Evolutionary conservation across 1,140 invertebrate species (phyloP).

Genomic region (Pseudomyrmex dendroicus): DNA sequence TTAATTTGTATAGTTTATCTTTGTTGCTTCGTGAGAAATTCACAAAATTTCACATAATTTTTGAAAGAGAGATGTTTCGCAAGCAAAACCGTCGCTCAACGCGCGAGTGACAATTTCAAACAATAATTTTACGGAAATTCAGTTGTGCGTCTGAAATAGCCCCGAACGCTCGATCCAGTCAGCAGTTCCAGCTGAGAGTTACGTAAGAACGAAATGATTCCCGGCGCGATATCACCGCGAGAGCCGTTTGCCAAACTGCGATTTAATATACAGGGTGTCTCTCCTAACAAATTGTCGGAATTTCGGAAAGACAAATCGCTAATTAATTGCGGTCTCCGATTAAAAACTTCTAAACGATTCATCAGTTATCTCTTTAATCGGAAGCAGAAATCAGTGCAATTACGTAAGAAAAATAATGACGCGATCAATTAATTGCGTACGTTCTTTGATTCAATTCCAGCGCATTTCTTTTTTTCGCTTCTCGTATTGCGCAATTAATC

Average conservation of each 20-base stretch:
- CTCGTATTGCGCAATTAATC: no score
- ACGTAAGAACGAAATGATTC: constrained; percentile 48
- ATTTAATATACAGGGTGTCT: constrained; percentile 22
- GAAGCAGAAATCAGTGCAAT: no score
- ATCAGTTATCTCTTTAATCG: no score
- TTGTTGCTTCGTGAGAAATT: no score
- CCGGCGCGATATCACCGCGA: background rate
- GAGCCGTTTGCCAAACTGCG: constrained; percentile 12
- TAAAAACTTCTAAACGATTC: no score
- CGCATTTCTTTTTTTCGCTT: no score
- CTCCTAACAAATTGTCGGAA: background rate
- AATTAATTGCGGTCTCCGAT: no score
- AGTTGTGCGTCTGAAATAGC: background rate
- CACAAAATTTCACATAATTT: no score
- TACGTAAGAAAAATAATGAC: no score
- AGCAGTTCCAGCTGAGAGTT: constrained; percentile 36
- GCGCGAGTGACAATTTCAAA: constrained; percentile 8
- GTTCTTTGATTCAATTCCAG: no score
- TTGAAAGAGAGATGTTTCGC: background rate
- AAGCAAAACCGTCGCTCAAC: background rate
- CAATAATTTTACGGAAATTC: constrained; percentile 21
- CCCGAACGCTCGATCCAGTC: constrained; percentile 9
- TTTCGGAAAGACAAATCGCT: background rate
- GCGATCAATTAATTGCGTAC: no score
- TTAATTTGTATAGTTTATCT: no score